Conservation (phyloP, 2,888 invertebrate species). For the Aleiodes leptofemur region DNA sequence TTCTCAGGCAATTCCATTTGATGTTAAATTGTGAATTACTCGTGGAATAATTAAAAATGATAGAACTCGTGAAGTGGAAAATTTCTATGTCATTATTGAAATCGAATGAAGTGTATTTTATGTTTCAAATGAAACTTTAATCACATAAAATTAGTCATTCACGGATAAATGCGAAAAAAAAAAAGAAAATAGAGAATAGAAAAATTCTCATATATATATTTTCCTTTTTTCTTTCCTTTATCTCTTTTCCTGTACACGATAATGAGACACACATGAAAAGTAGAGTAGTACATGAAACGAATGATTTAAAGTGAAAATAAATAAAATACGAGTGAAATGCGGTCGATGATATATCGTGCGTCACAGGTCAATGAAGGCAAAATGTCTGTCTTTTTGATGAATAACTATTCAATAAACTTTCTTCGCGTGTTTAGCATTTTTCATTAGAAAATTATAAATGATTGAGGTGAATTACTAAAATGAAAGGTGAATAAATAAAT, state of each 20-base stretch:
- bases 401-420: constrained; percentile 4
- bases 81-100: constrained; percentile 14
- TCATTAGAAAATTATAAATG: too few species aligned
- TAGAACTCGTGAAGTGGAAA: constrained; percentile 1
- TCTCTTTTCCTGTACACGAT: constrained; percentile 13
- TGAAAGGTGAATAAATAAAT: background rate
- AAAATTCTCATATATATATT: too few species aligned
- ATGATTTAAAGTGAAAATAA: constrained; percentile 41
- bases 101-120: background rate
- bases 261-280: constrained; percentile 31
- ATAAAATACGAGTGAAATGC: constrained; percentile 49
- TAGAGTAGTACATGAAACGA: constrained; percentile 37
- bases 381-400: constrained; percentile 4
- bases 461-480: background rate
- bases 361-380: constrained; percentile 43
- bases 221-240: background rate
- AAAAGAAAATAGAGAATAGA: too few species aligned
- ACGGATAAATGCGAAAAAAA: constrained; percentile 3
- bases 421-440: background rate
- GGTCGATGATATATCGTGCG: constrained; percentile 47
- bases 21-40: constrained; percentile 4
- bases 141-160: constrained; percentile 25
- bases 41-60: constrained; percentile 8
- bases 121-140: constrained; percentile 7
- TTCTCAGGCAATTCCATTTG: constrained; percentile 15